Evolutionary conservation across 2,888 invertebrate genomes (phyloP).

Genomic region (Diploptera punctata): DNA sequence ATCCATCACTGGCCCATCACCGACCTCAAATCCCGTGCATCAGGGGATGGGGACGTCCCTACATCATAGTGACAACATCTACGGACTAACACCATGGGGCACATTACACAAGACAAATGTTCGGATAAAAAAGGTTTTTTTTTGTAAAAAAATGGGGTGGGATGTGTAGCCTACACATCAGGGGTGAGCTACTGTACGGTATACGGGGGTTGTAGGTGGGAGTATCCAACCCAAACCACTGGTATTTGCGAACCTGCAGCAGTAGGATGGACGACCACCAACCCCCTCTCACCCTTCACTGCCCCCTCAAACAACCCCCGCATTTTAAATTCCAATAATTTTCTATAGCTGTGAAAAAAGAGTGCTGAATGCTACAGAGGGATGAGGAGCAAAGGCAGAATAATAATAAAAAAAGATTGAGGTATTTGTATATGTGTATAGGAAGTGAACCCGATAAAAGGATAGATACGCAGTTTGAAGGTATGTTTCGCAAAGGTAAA

Average conservation of each 20-base stretch:
- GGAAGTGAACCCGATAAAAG: neutral
- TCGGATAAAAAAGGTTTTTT: conserved; percentile 37
- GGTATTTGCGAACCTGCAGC: conserved; percentile 32
- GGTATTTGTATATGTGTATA: conserved; percentile 19
- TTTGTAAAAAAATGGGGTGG: conserved; percentile 2
- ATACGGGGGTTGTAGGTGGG: conserved; percentile 14
- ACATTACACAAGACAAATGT: conserved; percentile 40
- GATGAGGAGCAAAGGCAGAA: neutral
- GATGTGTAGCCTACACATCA: conserved; percentile 31
- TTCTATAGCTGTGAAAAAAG: conserved; percentile 30
- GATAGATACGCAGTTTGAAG: neutral
- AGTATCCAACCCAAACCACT: conserved; percentile 36
- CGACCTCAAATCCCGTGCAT: conserved; percentile 21
- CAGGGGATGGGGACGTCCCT: neutral
- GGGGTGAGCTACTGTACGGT: conserved; percentile 20
- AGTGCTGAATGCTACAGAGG: conserved; percentile 15
- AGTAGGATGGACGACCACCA: conserved; percentile 12
- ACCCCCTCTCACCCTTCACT: neutral
- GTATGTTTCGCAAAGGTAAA: neutral
- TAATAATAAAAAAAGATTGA: conserved; percentile 22
- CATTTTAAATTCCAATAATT: conserved; percentile 42
- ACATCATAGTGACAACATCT: conserved; percentile 14
- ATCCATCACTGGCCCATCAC: conserved; percentile 26
- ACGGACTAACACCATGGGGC: conserved; percentile 25
- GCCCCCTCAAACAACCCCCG: conserved; percentile 16